phyloP scores from a whole-genome alignment of 2,113 vertebrate genomes.

The Epinephelus lanceolatus region DNA sequence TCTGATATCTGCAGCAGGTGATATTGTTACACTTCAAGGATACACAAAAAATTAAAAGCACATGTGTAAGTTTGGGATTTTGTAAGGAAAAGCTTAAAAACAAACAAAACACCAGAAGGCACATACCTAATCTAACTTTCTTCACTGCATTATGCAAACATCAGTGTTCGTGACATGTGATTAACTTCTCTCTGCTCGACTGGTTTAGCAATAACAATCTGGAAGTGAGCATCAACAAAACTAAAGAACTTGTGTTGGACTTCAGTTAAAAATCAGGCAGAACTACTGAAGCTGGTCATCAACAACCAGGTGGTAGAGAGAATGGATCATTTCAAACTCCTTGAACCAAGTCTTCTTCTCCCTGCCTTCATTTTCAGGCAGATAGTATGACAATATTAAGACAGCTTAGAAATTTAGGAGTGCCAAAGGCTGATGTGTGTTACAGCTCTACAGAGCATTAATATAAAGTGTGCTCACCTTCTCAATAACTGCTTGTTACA shows the following conservation, averaged over 20 bases:
- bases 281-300: not conserved
- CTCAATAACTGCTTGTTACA: not conserved
- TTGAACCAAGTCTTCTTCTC: not conserved
- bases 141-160: not conserved
- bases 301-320: not conserved
- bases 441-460: too few species aligned
- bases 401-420: not conserved
- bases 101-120: not conserved
- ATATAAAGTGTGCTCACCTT: not conserved
- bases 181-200: not conserved
- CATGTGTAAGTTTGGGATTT: not conserved
- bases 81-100: not conserved
- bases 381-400: not conserved
- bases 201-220: not conserved
- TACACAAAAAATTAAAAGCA: not conserved
- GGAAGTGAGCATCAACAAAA: not conserved
- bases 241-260: not conserved
- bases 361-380: not conserved
- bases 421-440: not conserved
- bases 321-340: not conserved
- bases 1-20: not conserved
- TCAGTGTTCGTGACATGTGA: not conserved
- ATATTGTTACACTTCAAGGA: not conserved
- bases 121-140: not conserved
- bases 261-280: not conserved